Base-by-base conservation (phyloP, 30 jellyfish, hydroid and myxozoan species). In the Hydractinia echinata region DNA sequence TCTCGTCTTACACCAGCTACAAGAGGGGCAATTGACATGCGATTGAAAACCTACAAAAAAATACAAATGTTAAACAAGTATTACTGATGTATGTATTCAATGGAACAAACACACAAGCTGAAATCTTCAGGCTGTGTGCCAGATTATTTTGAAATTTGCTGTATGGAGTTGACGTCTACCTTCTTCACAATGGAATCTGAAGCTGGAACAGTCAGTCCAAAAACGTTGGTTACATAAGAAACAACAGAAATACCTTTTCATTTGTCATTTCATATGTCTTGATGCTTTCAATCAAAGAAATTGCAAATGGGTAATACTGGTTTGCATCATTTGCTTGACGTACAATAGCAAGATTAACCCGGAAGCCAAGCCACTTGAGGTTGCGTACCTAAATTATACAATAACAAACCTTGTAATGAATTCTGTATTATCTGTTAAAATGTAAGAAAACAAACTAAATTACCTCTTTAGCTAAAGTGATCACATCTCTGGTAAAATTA, bases 241-340 rank as follows among this genome's bases (percentile, higher is more conserved):
- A 73, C 16, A 52, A 11, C 21, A 13, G 9, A 18, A 74, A 10
- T 51, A 91, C 97, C 96, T 91, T 91, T 56, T 86, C 92, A 86
- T 91, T 91, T 1, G 97, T 86, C 90, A 82, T 91, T 53, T 82
- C 95, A 71, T 91, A 83, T 3, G 97, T 91, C 72, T 91, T 86
- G 76, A 91, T 89, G 81, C 97, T 91, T 67, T 91, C 97, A 77
- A 91, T 91, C 69, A 91, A 77, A 7, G 97, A 91, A 8, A 91
- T 91, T 53, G 97, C 97, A 82, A 87, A 86, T 7, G 97, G 97
- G 58, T 91, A 91, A 68, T 91, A 91, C 80, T 91, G 97, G 54
- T 91, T 86, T 53, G 97, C 97, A 91, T 91, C 97, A 67, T 91
- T 91, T n/a, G 96, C 97, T 76, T 91, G 97, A 20, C 97, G 86